Evolutionary conservation across 2,113 vertebrate species (phyloP).

Genomic region (Chamaetylas fuelleborni): DNA sequence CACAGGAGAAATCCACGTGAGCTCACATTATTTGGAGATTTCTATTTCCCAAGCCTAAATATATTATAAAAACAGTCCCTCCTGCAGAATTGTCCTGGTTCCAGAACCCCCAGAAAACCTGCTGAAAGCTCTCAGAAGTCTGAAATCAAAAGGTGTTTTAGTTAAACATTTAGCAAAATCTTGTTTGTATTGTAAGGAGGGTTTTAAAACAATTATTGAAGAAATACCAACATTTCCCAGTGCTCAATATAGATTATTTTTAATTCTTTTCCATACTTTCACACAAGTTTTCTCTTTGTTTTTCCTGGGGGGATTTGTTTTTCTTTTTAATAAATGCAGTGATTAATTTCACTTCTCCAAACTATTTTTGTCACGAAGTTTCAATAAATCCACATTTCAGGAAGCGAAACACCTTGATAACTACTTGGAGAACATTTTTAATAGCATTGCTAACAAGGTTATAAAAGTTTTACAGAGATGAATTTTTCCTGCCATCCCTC

Average conservation of each 20-base stretch:
- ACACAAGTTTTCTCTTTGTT: neutral
- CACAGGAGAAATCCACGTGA: neutral
- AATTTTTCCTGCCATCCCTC: neutral
- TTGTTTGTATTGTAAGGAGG: neutral
- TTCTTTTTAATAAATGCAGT: neutral
- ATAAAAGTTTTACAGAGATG: neutral
- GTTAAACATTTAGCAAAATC: neutral
- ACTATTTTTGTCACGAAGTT: neutral
- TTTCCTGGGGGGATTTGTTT: neutral
- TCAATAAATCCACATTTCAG: neutral
- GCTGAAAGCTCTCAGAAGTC: neutral
- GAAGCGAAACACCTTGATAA: neutral
- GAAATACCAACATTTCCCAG: neutral
- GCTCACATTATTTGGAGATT: conserved; percentile 4
- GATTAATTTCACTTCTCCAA: neutral
- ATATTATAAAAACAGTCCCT: conserved; percentile 1
- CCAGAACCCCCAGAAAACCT: conserved; percentile 28
- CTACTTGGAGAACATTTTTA: neutral
- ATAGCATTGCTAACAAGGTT: neutral
- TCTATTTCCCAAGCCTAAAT: neutral
- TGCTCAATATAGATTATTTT: neutral
- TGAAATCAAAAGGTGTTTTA: conserved; percentile 9
- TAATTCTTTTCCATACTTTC: neutral
- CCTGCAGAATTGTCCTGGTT: conserved; percentile 20
- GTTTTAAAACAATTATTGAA: neutral